Evolutionary conservation across 37 sponge, comb jelly and placozoan species (phyloP).

Genomic region (Aphrocallistes beatrix): DNA sequence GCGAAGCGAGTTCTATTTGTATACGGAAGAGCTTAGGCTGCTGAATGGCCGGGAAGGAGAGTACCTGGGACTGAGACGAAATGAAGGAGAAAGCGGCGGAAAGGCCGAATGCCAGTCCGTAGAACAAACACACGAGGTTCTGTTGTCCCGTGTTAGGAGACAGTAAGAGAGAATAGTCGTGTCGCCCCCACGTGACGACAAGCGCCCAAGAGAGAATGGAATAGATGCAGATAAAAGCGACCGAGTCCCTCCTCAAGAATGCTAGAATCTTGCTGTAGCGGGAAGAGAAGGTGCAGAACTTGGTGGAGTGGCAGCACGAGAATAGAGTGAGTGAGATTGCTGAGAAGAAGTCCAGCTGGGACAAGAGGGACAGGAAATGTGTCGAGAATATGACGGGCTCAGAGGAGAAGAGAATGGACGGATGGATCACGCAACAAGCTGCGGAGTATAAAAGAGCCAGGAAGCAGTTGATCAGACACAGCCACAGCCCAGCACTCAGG

Average conservation of each 20-base stretch:
- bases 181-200: constrained; percentile 14
- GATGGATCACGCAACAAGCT: background rate
- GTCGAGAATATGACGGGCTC: background rate
- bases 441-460: background rate
- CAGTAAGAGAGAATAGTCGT: background rate
- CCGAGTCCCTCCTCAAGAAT: background rate
- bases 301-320: background rate
- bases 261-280: background rate
- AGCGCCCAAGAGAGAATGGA: background rate
- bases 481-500: background rate
- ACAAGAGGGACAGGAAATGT: background rate
- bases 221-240: background rate
- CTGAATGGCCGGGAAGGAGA: background rate
- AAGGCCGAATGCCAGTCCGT: background rate
- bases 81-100: background rate
- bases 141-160: background rate
- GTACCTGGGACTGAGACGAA: background rate
- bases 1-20: background rate
- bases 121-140: background rate
- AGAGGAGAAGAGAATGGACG: background rate
- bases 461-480: background rate
- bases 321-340: background rate
- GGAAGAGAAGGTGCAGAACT: background rate
- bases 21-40: constrained; percentile 4
- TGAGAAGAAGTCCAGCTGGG: background rate